Conservation (phyloP, 2,888 invertebrate species). For the Laspeyria flexula region DNA sequence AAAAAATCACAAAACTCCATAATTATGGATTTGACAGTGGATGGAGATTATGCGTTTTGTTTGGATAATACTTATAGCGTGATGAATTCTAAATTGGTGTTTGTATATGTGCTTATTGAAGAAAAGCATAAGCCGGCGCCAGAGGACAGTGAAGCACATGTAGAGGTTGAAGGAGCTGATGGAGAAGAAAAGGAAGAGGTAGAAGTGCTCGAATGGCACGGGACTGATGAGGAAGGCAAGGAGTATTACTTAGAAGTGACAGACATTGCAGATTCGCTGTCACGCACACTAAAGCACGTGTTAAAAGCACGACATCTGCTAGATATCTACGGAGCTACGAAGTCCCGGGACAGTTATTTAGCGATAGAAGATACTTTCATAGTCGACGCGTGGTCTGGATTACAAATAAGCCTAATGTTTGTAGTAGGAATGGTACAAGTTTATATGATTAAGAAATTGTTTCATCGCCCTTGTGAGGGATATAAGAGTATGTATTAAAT, state of each 20-base stretch:
- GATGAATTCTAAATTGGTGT: constrained; percentile 93
- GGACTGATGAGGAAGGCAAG: constrained; percentile 56
- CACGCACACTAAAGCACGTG: constrained; percentile 87
- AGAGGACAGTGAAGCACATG: constrained; percentile 56
- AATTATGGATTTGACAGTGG: constrained; percentile 84
- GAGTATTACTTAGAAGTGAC: constrained; percentile 75
- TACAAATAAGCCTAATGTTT: constrained; percentile 91
- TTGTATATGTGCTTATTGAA: constrained; percentile 90
- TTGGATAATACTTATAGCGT: constrained; percentile 94
- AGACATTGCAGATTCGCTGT: constrained; percentile 87
- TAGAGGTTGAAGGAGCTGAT: constrained; percentile 41
- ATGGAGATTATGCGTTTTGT: constrained; percentile 93
- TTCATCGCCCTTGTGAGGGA: constrained; percentile 41
- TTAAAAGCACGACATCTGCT: constrained; percentile 88
- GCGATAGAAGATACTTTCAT: constrained; percentile 92
- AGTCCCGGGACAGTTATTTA: constrained; percentile 92
- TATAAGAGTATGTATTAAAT: constrained; percentile 26
- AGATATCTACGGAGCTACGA: constrained; percentile 89
- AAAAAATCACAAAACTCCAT: constrained; percentile 90
- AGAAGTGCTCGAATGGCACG: constrained; percentile 69
- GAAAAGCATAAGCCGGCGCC: constrained; percentile 70
- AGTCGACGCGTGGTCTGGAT: constrained; percentile 92
- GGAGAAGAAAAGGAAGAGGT: constrained; percentile 67
- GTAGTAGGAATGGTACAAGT: constrained; percentile 91
- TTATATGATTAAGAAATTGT: constrained; percentile 89